These are phyloP conservation scores for Trinectes maculatus DNA, from an alignment of 2,113 vertebrate genomes.

Conservation along the genomic window DNA sequence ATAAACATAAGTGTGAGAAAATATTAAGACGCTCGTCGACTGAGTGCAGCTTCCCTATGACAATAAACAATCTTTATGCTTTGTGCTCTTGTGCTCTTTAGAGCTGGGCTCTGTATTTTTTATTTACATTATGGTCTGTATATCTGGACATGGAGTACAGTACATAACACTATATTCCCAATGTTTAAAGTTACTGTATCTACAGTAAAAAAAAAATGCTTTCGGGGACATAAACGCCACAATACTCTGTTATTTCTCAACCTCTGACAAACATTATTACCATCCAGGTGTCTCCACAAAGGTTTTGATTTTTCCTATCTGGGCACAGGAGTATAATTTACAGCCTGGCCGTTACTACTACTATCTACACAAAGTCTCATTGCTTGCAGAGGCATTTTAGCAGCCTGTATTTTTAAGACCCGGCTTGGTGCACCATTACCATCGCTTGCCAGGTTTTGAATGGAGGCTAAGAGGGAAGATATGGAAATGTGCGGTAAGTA, in stretches of 20 bases:
- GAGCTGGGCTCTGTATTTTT: constrained; percentile 28
- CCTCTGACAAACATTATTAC: constrained; percentile 55
- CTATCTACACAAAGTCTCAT: constrained; percentile 42
- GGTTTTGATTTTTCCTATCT: constrained; percentile 43
- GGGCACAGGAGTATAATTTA: constrained; percentile 41
- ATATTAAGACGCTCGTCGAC: constrained; percentile 35
- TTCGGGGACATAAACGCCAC: constrained; percentile 22
- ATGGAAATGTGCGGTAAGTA: constrained; percentile 60
- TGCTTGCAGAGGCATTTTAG: constrained; percentile 57
- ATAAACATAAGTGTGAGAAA: constrained; percentile 56
- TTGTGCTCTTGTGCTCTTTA: constrained; percentile 27
- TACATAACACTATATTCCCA: background rate
- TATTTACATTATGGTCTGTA: constrained; percentile 31
- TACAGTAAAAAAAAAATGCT: constrained; percentile 39
- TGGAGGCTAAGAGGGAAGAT: constrained; percentile 50
- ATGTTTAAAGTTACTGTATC: constrained; percentile 50
- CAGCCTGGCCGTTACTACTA: constrained; percentile 40
- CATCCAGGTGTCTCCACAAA: constrained; percentile 47
- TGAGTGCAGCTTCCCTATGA: constrained; percentile 42
- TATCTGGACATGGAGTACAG: constrained; percentile 33
- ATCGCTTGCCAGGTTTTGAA: constrained; percentile 55
- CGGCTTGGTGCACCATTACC: constrained; percentile 59
- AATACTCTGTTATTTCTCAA: constrained; percentile 21
- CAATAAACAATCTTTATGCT: constrained; percentile 54
- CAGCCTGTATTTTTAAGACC: constrained; percentile 45